These are phyloP conservation scores for Pristionchus exspectatus DNA, from an alignment of 2,888 invertebrate species.

Conservation along the genomic window DNA sequence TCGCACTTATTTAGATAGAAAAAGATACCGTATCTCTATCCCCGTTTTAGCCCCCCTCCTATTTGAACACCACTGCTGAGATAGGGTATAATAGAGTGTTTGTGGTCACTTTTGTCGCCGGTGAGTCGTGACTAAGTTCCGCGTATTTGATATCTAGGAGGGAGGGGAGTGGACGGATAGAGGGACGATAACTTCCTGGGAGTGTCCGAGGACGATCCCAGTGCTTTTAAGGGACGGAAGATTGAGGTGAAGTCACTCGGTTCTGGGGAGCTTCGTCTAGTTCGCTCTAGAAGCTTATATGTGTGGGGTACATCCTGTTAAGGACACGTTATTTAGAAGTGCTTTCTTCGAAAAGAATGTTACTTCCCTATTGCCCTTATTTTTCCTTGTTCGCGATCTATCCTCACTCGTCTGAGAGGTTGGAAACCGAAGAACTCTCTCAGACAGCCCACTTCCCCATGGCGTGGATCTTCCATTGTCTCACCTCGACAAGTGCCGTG, in stretches of 20 bases:
- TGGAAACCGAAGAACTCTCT: not conserved
- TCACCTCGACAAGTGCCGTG: too few species aligned
- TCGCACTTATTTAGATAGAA: not conserved
- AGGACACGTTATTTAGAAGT: too few species aligned
- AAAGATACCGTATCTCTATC: conserved; percentile 8
- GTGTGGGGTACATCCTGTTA: too few species aligned
- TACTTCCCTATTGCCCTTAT: too few species aligned
- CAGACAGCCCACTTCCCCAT: not conserved
- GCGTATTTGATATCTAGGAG: conserved; percentile 13
- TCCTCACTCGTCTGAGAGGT: too few species aligned
- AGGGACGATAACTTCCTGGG: not conserved
- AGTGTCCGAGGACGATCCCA: not conserved
- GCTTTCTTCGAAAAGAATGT: too few species aligned
- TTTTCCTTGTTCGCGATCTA: too few species aligned
- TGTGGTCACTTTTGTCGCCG: conserved; percentile 6
- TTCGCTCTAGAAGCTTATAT: not conserved
- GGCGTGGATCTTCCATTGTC: not conserved
- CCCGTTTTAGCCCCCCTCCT: not conserved
- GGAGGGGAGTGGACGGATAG: not conserved
- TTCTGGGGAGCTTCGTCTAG: not conserved
- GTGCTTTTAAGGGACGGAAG: not conserved
- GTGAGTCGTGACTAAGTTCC: not conserved
- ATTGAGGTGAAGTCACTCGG: too few species aligned
- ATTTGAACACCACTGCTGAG: not conserved
- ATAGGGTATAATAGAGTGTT: not conserved